phyloP scores from a whole-genome alignment of 1,140 invertebrate genomes.

The Doryteuthis pealeii region DNA sequence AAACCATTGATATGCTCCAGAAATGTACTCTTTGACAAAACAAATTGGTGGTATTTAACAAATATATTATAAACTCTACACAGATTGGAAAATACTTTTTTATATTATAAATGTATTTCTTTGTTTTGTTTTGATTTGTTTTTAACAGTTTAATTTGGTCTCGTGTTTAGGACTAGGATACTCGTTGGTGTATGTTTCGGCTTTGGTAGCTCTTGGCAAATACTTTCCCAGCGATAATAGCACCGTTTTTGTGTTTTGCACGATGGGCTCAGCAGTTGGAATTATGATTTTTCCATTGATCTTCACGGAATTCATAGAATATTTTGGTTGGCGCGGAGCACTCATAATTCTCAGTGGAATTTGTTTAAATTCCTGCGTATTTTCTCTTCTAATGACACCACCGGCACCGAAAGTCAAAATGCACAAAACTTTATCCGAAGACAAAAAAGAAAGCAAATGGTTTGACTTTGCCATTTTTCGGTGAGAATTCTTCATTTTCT shows the following conservation, averaged over 20 bases:
- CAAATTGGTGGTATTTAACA: too few relatives aligned
- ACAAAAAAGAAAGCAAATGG: neutral
- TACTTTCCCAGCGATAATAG: neutral
- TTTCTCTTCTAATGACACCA: neutral
- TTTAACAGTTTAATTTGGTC: too few relatives aligned
- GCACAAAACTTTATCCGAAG: neutral
- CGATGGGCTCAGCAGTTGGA: neutral
- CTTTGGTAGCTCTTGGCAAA: neutral
- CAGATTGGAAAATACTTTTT: too few relatives aligned
- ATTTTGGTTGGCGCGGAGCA: neutral
- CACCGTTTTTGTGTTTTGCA: neutral
- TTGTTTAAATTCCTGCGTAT: neutral
- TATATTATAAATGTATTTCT: too few relatives aligned
- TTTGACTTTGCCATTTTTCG: neutral
- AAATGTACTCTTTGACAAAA: too few relatives aligned
- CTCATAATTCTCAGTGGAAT: neutral
- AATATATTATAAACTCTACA: too few relatives aligned
- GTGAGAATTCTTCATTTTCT: neutral
- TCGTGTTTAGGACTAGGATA: neutral
- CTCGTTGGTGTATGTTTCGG: neutral
- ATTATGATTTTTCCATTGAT: neutral
- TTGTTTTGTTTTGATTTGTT: neutral
- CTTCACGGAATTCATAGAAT: neutral
- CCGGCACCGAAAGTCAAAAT: neutral
- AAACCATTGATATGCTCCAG: too few relatives aligned